Conservation (phyloP, 2,888 invertebrate genomes). For the Ormyrus nitidulus region DNA sequence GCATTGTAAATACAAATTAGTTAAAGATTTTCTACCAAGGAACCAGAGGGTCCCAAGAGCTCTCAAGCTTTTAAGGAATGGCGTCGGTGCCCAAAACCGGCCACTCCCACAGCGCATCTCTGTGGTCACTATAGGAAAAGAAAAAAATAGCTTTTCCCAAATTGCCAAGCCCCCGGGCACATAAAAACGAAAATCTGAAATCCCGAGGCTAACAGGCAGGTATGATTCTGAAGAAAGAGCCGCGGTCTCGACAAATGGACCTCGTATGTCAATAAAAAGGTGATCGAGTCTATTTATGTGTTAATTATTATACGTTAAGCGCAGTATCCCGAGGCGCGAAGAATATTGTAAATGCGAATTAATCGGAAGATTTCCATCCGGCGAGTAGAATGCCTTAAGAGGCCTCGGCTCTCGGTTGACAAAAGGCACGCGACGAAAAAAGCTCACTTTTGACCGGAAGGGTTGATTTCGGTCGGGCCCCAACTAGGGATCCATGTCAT, state of each 20-base stretch:
- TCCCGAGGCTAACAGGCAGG: conserved; percentile 66
- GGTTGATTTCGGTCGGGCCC: conserved; percentile 63
- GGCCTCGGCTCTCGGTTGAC: not conserved
- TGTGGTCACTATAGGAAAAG: not conserved
- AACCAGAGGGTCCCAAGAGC: conserved; percentile 62
- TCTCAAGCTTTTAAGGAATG: conserved; percentile 55
- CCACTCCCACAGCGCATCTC: too few relatives aligned
- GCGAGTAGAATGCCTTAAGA: conserved; percentile 60
- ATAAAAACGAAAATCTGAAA: conserved; percentile 69
- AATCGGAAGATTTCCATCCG: conserved; percentile 68
- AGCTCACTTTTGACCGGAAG: conserved; percentile 60
- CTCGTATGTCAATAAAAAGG: not conserved
- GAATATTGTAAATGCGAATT: conserved; percentile 73
- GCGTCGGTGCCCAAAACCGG: not conserved
- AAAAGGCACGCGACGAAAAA: conserved; percentile 18
- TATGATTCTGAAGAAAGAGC: conserved; percentile 57
- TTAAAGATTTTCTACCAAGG: conserved; percentile 70
- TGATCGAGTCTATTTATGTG: conserved; percentile 27
- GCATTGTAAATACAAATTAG: conserved; percentile 73
- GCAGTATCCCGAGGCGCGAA: conserved; percentile 67
- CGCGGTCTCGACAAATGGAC: not conserved
- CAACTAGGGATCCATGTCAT: conserved; percentile 61
- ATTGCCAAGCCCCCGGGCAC: not conserved
- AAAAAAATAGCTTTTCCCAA: conserved; percentile 20
- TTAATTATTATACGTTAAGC: conserved; percentile 47